Percentiles rank a stretch among this genome's conserved stretches.
These are phyloP conservation scores for Tautogolabrus adspersus DNA, from an alignment of 2,113 vertebrate genomes.

Conservation along the genomic window DNA sequence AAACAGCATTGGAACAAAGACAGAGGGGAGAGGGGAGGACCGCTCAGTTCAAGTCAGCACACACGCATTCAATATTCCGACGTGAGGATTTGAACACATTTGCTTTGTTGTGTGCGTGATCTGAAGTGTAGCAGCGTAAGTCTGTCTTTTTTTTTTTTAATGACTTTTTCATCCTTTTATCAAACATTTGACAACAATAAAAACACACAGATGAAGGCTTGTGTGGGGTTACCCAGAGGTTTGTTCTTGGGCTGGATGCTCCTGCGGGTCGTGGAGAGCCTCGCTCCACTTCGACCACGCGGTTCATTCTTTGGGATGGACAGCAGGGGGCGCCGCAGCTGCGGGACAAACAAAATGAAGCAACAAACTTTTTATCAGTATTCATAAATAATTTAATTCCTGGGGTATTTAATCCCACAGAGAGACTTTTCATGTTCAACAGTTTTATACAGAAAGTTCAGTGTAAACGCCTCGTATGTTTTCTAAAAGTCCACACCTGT, in stretches of 20 bases:
- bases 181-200: not conserved
- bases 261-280: conserved; percentile 94
- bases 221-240: conserved; percentile 84
- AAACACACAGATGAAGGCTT: conserved; percentile 1
- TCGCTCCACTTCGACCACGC: conserved; percentile 88
- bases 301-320: conserved; percentile 93
- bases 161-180: not conserved
- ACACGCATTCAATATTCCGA: not conserved
- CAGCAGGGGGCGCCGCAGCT: conserved; percentile 95
- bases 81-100: not conserved
- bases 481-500: conserved; percentile 85
- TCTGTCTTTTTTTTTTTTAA: not conserved
- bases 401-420: too few relatives aligned
- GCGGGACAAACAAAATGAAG: conserved; percentile 1
- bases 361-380: too few relatives aligned
- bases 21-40: conserved; percentile 52
- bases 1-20: conserved; percentile 69
- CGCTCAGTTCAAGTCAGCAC: conserved; percentile 55
- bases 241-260: conserved; percentile 97
- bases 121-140: conserved; percentile 44
- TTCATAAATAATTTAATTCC: too few relatives aligned
- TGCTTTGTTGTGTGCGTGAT: conserved; percentile 33
- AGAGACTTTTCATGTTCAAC: too few relatives aligned
- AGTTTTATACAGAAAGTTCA: too few relatives aligned
- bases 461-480: too few relatives aligned